Base-by-base conservation (phyloP, 2,113 vertebrate genomes). In the Trachemys scripta region DNA sequence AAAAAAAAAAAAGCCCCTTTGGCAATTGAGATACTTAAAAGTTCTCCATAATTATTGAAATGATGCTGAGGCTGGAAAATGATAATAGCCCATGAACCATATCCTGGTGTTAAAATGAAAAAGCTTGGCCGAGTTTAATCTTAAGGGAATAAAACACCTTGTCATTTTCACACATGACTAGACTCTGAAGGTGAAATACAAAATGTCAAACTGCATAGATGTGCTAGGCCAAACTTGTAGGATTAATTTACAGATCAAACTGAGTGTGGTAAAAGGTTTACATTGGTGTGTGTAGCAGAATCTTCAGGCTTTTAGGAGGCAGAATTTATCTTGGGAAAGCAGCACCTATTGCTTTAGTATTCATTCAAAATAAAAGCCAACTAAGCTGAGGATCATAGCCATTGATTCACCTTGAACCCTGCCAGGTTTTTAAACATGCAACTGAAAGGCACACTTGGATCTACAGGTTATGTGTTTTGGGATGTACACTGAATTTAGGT, bases 201-300 rank as follows among this genome's bases (percentile, higher is more conserved):
- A 95, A 95, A 93, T 11, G 17, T n/a, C 19, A 88, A 95, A 83
- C 57, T 42, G 31, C 53, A 25, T 86, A 92, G 62, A 10, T 38
- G 62, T 90, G 6, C 65, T 53, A 53, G 53, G 81, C 56, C 80
- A 95, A 96, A 88, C 2, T 62, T 17, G 24, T 29, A 51, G n/a
- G 53, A 95, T 75, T 69, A 89, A 92, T 88, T 72, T 87, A 86
- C 69, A 85, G 76, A 57, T 85, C 83, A 89, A 87, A 62, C 53
- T 14, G 38, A 84, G 45, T 6, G 16, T 3, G 8, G 54, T 31
- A n/a, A 42, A 93, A 86, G 76, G 79, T 89, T 95, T 86, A 79
- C 24, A 11, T 47, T 57, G 49, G 3, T 45, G 8, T 9, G 91
- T 0, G 5, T 45, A 90, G 85, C n/a, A 80, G 51, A 47, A 69